These are phyloP conservation scores for Drosophila silvestris DNA, from an alignment of 2,888 invertebrate genomes.

Conservation along the genomic window DNA sequence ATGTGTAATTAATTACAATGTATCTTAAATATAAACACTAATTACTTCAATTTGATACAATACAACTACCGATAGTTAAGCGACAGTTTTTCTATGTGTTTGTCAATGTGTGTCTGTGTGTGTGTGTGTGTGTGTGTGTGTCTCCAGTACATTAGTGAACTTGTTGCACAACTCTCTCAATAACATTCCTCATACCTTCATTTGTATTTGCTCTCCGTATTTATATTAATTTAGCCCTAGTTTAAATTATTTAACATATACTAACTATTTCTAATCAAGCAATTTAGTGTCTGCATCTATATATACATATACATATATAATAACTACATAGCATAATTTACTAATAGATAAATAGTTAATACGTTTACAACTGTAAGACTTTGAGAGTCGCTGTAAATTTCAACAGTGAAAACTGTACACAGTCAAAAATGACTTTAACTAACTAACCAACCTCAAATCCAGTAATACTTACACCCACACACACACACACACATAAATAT, in stretches of 20 bases:
- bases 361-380: constrained; percentile 28
- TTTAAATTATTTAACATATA: constrained; percentile 26
- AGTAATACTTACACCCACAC: constrained; percentile 14
- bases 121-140: constrained; percentile 27
- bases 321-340: constrained; percentile 24
- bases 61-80: constrained; percentile 1
- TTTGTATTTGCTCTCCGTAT: constrained; percentile 13
- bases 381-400: constrained; percentile 25
- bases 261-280: constrained; percentile 15
- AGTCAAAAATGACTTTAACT: constrained; percentile 23
- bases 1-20: neutral
- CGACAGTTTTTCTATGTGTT: constrained; percentile 6
- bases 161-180: constrained; percentile 14
- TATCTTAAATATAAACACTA: no score
- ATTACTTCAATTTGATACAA: neutral
- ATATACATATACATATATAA: constrained; percentile 9
- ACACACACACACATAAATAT: constrained; percentile 10
- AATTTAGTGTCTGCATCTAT: constrained; percentile 32
- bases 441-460: constrained; percentile 34
- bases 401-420: constrained; percentile 37
- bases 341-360: constrained; percentile 32
- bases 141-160: constrained; percentile 10
- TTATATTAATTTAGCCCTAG: constrained; percentile 10
- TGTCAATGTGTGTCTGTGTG: constrained; percentile 21
- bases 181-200: constrained; percentile 1